Evolutionary conservation across 2,888 invertebrate species (phyloP), one percentile per base, ranked within the genome.

Genomic region (Andrena minutula): DNA sequence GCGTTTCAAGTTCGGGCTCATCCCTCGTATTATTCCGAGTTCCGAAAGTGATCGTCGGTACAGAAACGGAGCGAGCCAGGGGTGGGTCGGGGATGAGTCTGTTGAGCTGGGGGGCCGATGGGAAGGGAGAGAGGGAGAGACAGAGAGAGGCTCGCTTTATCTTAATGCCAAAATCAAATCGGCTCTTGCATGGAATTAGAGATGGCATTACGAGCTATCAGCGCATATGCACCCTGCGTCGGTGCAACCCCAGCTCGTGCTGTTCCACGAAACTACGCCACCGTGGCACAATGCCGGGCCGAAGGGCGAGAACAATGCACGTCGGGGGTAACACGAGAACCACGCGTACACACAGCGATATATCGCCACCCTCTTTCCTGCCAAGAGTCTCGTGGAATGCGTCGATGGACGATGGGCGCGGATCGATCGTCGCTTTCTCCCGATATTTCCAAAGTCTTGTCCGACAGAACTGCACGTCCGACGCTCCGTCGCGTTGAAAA

Each of bases 141-240:
- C 78, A 65, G 76, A 72, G 72, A 65, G 68, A 74, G 74, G 85
- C 75, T 85, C 88, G 92, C 89, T 93, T 94, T 94, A 94, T 94
- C 94, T 94, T 92, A 93, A 93, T 93, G 90, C 93, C 92, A 83
- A 93, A 94, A 94, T 94, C 94, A 93, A 93, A 94, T 93, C 93
- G 93, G 92, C 93, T 91, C 92, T 82, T 73, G 91, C 89, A 91
- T 90, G 93, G 94, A 93, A 94, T 94, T 93, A 94, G 93, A 94
- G 93, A 93, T 90, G 93, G 94, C 93, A 93, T 93, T 93, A 93
- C 90, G 89, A 89, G 88, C 92, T 93, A 94, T 93, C 94, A 91
- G 91, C 91, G 90, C 91, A 90, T 91, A 91, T 92, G 93, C 93
- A 93, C 90, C 90, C 92, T 87, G 90, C 86, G 87, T 82, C 82